Evolutionary conservation across 1,140 invertebrate genomes (phyloP).

Genomic region (Apis dorsata): DNA sequence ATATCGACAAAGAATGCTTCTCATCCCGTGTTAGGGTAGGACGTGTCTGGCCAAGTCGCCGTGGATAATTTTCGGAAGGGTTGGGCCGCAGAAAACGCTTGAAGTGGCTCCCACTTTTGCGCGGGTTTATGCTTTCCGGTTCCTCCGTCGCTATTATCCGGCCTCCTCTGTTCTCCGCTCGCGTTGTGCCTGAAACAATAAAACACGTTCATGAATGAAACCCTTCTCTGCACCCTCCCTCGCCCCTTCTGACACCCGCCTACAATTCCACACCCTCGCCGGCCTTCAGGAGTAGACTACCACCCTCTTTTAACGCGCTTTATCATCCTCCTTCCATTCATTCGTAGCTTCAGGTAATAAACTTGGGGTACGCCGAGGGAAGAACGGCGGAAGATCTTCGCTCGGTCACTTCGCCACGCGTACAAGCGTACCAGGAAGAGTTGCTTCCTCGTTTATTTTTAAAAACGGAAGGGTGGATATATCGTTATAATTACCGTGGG

Average conservation of each 20-base stretch:
- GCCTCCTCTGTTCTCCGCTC: slow-evolving; percentile 66
- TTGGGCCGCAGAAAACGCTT: slow-evolving; percentile 63
- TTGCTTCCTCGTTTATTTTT: slow-evolving; percentile 49
- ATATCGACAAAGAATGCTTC: not conserved
- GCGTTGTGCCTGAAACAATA: slow-evolving; percentile 74
- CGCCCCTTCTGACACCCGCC: slow-evolving; percentile 43
- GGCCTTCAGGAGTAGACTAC: slow-evolving; percentile 51
- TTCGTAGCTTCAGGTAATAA: slow-evolving; percentile 68
- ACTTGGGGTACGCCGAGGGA: slow-evolving; percentile 49
- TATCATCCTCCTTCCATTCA: slow-evolving; percentile 70
- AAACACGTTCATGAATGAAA: slow-evolving; percentile 77
- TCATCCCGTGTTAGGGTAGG: slow-evolving; percentile 48
- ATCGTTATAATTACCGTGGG: slow-evolving; percentile 49
- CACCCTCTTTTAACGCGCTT: slow-evolving; percentile 70
- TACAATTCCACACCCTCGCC: slow-evolving; percentile 52
- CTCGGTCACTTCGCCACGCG: slow-evolving; percentile 53
- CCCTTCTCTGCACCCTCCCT: slow-evolving; percentile 56
- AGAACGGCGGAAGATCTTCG: slow-evolving; percentile 55
- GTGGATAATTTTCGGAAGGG: slow-evolving; percentile 67
- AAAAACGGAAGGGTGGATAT: slow-evolving; percentile 31
- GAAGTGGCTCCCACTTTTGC: slow-evolving; percentile 69
- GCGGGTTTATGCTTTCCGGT: slow-evolving; percentile 77
- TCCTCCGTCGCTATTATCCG: slow-evolving; percentile 73
- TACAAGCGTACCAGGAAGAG: slow-evolving; percentile 37
- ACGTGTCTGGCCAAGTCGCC: slow-evolving; percentile 45